A percentile compares a stretch with the other conserved stretches of the same genome.
These are phyloP conservation scores for Stenopsyche tienmushanensis DNA, from an alignment of 1,140 invertebrate genomes.

Conservation along the genomic window DNA sequence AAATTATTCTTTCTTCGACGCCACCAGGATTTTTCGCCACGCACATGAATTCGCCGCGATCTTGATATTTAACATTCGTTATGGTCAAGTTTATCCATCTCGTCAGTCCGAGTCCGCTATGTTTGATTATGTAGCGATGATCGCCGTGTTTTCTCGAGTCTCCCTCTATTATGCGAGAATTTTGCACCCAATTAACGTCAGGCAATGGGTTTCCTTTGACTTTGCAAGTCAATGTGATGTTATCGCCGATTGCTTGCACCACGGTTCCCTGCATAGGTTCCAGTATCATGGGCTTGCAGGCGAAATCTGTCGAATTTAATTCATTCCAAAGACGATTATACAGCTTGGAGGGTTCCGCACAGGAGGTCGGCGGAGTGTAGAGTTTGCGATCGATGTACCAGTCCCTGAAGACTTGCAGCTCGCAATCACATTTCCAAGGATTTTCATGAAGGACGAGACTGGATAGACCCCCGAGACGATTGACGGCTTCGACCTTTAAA, in stretches of 20 bases:
- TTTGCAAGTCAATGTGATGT: slow-evolving; percentile 75
- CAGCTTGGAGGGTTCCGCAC: slow-evolving; percentile 66
- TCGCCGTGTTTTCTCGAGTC: slow-evolving; percentile 58
- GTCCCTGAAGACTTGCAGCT: slow-evolving; percentile 74
- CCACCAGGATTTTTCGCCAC: slow-evolving; percentile 84
- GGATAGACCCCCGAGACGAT: slow-evolving; percentile 63
- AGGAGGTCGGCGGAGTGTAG: slow-evolving; percentile 70
- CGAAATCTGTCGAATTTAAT: slow-evolving; percentile 71
- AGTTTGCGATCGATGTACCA: slow-evolving; percentile 72
- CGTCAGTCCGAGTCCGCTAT: slow-evolving; percentile 51
- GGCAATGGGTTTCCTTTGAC: slow-evolving; percentile 76
- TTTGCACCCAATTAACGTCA: slow-evolving; percentile 72
- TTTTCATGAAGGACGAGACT: slow-evolving; percentile 78
- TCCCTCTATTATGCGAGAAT: slow-evolving; percentile 60
- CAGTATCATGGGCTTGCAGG: slow-evolving; percentile 77
- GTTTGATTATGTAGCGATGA: slow-evolving; percentile 55
- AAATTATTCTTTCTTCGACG: slow-evolving; percentile 71
- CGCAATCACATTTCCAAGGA: slow-evolving; percentile 87
- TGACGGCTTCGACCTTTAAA: slow-evolving; percentile 61
- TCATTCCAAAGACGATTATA: slow-evolving; percentile 70
- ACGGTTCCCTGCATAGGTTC: slow-evolving; percentile 56
- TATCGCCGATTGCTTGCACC: slow-evolving; percentile 62
- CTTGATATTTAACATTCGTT: slow-evolving; percentile 65
- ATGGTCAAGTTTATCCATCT: slow-evolving; percentile 80
- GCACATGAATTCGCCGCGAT: slow-evolving; percentile 87